Evolutionary conservation across 1,140 invertebrate genomes (phyloP).

Genomic region (Drosophila kohkoa): DNA sequence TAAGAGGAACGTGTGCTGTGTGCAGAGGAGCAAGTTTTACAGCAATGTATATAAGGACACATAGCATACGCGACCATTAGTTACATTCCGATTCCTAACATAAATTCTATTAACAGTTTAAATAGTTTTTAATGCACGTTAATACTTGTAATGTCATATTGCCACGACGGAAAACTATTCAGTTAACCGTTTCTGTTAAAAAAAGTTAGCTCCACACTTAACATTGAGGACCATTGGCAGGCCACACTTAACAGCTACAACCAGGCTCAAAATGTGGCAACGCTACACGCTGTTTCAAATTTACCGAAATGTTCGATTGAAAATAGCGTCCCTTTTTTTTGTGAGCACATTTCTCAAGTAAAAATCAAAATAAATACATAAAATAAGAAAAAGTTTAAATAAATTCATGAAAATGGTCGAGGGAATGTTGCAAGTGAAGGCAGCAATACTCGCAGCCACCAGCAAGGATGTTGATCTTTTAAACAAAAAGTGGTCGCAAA

Average conservation of each 20-base stretch:
- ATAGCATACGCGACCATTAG: too few relatives aligned
- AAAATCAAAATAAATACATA: constrained; percentile 2
- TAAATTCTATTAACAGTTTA: too few relatives aligned
- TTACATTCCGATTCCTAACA: too few relatives aligned
- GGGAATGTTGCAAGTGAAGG: background rate
- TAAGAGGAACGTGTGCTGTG: background rate
- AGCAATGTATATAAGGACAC: background rate
- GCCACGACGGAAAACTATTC: too few relatives aligned
- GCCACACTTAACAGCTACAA: too few relatives aligned
- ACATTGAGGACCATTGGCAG: too few relatives aligned
- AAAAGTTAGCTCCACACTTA: too few relatives aligned
- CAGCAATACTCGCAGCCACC: constrained; percentile 43
- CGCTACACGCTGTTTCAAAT: background rate
- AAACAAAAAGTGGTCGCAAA: constrained; percentile 58
- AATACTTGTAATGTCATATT: too few relatives aligned
- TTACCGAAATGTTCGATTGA: constrained; percentile 15
- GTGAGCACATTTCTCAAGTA: background rate
- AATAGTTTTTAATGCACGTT: too few relatives aligned
- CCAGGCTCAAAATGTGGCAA: background rate
- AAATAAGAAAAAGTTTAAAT: background rate
- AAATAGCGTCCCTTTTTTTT: constrained; percentile 4
- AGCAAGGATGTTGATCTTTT: constrained; percentile 53
- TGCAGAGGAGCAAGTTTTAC: background rate
- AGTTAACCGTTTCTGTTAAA: too few relatives aligned
- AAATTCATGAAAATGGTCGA: constrained; percentile 6